Evolutionary conservation across 2,113 vertebrate species (phyloP).

Genomic region (Chloroceryle aenea): DNA sequence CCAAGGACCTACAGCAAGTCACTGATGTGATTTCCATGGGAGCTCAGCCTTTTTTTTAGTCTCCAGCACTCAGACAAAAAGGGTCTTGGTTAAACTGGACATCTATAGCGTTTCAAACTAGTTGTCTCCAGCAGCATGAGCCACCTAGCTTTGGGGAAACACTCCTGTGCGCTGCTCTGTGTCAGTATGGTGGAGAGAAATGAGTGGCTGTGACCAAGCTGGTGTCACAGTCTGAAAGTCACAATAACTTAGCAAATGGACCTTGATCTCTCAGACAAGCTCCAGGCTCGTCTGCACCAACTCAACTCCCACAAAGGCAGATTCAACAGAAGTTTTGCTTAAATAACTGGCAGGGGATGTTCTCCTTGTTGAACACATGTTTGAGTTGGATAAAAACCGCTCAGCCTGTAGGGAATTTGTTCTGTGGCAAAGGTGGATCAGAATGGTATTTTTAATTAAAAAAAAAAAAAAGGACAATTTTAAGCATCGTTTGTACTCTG

Average conservation of each 20-base stretch:
- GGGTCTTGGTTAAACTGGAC: background rate
- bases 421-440: background rate
- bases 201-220: background rate
- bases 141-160: background rate
- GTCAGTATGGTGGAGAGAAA: background rate
- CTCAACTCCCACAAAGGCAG: background rate
- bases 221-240: background rate
- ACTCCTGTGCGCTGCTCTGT: background rate
- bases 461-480: background rate
- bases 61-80: background rate
- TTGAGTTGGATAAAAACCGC: background rate
- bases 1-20: background rate
- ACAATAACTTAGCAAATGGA: background rate
- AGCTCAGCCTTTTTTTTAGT: background rate
- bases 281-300: background rate
- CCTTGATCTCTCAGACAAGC: background rate
- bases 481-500: background rate
- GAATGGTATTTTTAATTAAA: background rate
- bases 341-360: background rate
- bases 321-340: background rate
- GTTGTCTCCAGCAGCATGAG: background rate
- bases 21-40: background rate
- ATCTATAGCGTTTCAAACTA: background rate
- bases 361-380: background rate
- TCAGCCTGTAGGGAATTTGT: constrained; percentile 1